Base-by-base conservation (phyloP, 2,113 vertebrate genomes). In the Apteryx owenii region DNA sequence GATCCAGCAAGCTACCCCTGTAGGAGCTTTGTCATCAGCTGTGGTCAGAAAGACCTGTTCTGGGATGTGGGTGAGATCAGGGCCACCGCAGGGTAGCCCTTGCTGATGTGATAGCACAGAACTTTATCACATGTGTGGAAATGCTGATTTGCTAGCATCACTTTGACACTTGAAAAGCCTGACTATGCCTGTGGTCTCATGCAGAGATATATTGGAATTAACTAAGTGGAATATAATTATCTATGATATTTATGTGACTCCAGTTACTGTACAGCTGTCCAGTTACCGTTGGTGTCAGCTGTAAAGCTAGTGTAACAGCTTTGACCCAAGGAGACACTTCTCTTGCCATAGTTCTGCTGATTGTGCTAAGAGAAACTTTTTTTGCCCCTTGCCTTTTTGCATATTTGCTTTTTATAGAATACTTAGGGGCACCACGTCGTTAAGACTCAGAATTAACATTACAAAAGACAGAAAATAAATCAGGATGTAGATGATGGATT, bases 121-220 rank as follows among this genome's bases (percentile, higher is more conserved):
- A 77, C 44, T 25, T 77, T 68, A 62, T 36, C 69, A 46, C 11
- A 40, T 20, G 42, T 0, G 0, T 31, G 61, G 10, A 88, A 46
- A 40, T 69, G 60, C 70, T 88, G 87, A 64, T 94, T 85, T 96
- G 88, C 78, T 75, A 88, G 58, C 62, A 73, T 62, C 26, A 10
- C 62, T 85, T 29, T 80, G 92, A 93, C 81, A 91, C 93, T 95
- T 85, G 40, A 44, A 73, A 95, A 93, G 73, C 29, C 56, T 54
- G 21, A 8, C 40, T 79, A 38, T 54, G 64, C 13, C 82, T 73
- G 36, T 46, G 46, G 12, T 64, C 9, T 86, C 77, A 69, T 70
- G 61, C 48, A 69, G 25, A 90, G 64, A 81, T 88, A 65, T 88
- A 82, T 70, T 81, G 82, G 85, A 91, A 81, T 83, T 81, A 89